Percentiles rank a stretch among this genome's conserved stretches.
Conservation (phyloP, 1,140 invertebrate species). For the Oncopodura yosiiana region DNA sequence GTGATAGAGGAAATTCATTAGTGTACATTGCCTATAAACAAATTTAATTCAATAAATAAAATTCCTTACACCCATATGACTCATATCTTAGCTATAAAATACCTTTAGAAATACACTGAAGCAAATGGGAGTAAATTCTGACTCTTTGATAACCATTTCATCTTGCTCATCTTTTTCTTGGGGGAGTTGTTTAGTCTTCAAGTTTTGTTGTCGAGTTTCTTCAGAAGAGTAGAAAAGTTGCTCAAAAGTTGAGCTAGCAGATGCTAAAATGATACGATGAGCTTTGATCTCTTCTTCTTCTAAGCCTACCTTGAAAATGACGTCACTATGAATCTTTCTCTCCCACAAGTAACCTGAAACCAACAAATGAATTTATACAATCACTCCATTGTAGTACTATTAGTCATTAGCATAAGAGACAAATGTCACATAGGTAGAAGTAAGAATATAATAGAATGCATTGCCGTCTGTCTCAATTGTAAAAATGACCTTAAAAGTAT, state of each 20-base stretch:
- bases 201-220: background rate
- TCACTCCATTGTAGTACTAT: too few relatives aligned
- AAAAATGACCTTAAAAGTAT: too few relatives aligned
- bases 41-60: background rate
- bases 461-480: too few relatives aligned
- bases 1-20: conserved; percentile 22
- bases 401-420: too few relatives aligned
- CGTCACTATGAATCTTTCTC: conserved; percentile 17
- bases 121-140: conserved; percentile 11
- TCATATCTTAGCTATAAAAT: too few relatives aligned
- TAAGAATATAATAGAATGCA: too few relatives aligned
- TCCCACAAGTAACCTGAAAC: conserved; percentile 20
- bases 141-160: conserved; percentile 18
- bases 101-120: conserved; percentile 8
- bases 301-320: conserved; percentile 16
- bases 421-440: too few relatives aligned
- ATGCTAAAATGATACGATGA: conserved; percentile 17
- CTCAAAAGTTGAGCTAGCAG: conserved; percentile 15
- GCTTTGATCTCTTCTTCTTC: conserved; percentile 7
- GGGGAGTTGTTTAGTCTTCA: too few relatives aligned
- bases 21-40: conserved; percentile 23
- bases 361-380: background rate
- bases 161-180: background rate
- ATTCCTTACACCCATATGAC: too few relatives aligned
- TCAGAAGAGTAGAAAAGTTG: conserved; percentile 10